These are phyloP conservation scores for Episyrphus balteatus DNA, from an alignment of 1,140 invertebrate species.

Conservation along the genomic window DNA sequence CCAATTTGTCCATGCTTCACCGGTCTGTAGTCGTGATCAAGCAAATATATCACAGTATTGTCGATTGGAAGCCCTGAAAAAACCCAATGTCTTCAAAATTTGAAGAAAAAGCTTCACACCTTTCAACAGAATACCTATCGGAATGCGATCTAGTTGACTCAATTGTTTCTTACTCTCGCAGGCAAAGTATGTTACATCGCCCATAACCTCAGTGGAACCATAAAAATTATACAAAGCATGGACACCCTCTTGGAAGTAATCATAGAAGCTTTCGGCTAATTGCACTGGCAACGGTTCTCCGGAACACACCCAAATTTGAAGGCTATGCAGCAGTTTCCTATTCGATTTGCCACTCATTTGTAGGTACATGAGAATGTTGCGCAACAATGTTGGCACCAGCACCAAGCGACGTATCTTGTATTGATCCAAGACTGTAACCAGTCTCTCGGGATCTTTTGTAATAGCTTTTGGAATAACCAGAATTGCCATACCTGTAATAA, in stretches of 20 bases:
- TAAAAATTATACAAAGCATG: constrained; percentile 74
- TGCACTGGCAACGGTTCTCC: constrained; percentile 60
- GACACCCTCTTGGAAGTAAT: constrained; percentile 47
- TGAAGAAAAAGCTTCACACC: neutral
- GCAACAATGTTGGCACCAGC: constrained; percentile 69
- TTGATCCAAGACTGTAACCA: constrained; percentile 54
- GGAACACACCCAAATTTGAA: constrained; percentile 73
- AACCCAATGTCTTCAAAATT: constrained; percentile 38
- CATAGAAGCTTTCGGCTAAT: constrained; percentile 60
- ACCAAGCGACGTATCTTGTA: constrained; percentile 67
- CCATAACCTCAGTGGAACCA: constrained; percentile 80
- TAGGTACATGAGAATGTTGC: constrained; percentile 62
- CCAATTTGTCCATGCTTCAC: constrained; percentile 60
- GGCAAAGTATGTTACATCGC: constrained; percentile 61
- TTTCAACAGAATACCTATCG: constrained; percentile 54
- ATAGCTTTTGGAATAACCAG: constrained; percentile 57
- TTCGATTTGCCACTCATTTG: constrained; percentile 38
- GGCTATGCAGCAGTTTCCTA: constrained; percentile 37
- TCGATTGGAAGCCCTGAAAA: constrained; percentile 45
- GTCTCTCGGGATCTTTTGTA: constrained; percentile 61
- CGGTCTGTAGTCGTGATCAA: constrained; percentile 57
- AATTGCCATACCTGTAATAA: constrained; percentile 38
- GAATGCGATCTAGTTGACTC: constrained; percentile 53
- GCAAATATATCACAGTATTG: constrained; percentile 67
- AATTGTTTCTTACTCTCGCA: constrained; percentile 46